Evolutionary conservation across 1,140 invertebrate genomes (phyloP).

Genomic region (Lepidurus arcticus): DNA sequence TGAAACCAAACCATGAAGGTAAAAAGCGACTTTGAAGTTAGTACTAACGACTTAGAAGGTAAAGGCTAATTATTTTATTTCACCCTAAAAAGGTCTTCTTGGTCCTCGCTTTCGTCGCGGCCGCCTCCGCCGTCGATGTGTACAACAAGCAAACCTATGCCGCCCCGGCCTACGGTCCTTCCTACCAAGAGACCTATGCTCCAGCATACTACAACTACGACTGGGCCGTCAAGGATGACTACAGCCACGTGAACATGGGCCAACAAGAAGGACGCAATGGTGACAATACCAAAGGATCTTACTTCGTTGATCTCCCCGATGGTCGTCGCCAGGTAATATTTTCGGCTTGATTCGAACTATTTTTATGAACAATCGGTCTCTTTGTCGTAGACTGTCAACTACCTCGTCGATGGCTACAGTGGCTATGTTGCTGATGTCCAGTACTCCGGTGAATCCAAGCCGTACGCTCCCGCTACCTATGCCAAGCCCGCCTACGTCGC

Average conservation of each 20-base stretch:
- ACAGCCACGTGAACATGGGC: neutral
- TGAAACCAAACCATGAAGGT: no score
- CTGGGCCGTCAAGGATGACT: constrained; percentile 38
- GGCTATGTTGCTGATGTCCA: constrained; percentile 37
- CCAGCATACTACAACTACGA: constrained; percentile 37
- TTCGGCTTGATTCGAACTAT: neutral
- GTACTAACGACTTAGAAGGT: no score
- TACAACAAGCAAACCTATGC: no score
- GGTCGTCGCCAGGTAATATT: constrained; percentile 37
- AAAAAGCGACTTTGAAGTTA: no score
- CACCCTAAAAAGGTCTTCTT: no score
- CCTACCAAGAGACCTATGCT: neutral
- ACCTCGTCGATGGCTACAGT: constrained; percentile 33
- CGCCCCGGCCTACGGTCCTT: no score
- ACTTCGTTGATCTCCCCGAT: constrained; percentile 30
- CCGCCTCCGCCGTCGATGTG: no score
- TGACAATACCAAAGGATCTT: no score
- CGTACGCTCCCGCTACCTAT: neutral
- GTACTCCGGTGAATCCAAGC: constrained; percentile 32
- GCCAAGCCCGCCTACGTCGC: neutral
- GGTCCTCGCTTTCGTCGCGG: no score
- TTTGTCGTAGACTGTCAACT: neutral
- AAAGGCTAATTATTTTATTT: no score
- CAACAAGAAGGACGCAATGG: no score
- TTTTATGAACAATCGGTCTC: neutral